Base-by-base conservation (phyloP, 1,140 invertebrate genomes). In the Sitophilus oryzae region DNA sequence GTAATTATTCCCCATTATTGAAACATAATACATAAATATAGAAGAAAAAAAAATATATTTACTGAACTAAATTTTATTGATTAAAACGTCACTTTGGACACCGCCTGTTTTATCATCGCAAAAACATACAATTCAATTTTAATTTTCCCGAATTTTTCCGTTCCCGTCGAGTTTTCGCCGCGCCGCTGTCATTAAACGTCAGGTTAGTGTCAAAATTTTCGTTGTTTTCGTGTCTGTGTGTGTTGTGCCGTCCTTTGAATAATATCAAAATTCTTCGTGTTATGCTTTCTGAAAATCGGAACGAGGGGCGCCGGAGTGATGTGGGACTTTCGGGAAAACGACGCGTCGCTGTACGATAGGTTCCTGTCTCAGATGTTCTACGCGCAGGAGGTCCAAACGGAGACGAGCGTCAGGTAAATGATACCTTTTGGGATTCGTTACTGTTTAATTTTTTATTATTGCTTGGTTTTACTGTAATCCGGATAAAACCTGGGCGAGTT, bases 161-260 rank as follows among this genome's bases (percentile, higher is more conserved):
- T 15, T 41, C 18, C 8, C 18, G 3, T 46, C 5, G 11, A 15
- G n/a, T 22, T 22, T 6, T 46, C 14, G 44, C n/a, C n/a, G n/a
- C n/a, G n/a, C n/a, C n/a, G n/a, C n/a, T 30, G 22, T 42, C 19
- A 23, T 22, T 22, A 36, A 15, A 37, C 20, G 42, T 37, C 46
- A 38, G 25, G 36, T 49, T 42, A 45, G 47, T 46, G 53, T 60
- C 53, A 60, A 60, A 56, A 50, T 60, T 56, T 60, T 38, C 30
- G 45, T 50, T 51, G 36, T 38, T 11, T 56, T 37, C 42, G 40
- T 51, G 50, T 52, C 56, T 60, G 30, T 40, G 36, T 36, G 53
- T 56, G 48, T 45, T 40, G 18, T 46, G 38, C 21, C 36, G 11
- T 46, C 44, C 23, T n/a, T 25, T n/a, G n/a, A n/a, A n/a, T n/a